Evolutionary conservation across 2,797 vertebrate genomes (phyloP).

Genomic region (Spondyliosoma cantharus): DNA sequence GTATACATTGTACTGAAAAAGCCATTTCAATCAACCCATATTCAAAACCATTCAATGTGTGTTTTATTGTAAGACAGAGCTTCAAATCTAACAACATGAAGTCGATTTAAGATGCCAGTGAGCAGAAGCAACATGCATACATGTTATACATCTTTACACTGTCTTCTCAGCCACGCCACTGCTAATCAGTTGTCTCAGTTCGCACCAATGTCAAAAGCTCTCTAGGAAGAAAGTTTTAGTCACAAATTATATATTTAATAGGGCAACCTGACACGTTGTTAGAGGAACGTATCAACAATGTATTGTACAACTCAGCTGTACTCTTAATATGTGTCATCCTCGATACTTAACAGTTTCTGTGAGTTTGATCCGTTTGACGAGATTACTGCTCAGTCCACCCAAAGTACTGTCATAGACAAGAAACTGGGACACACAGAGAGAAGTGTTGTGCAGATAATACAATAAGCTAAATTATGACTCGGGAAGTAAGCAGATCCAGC

Average conservation of each 20-base stretch:
- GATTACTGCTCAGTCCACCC: neutral
- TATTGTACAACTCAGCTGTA: neutral
- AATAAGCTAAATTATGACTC: constrained; percentile 21
- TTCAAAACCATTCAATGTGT: neutral
- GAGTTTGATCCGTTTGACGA: constrained; percentile 3
- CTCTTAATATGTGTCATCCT: constrained; percentile 2
- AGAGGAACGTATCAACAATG: neutral
- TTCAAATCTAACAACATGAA: neutral
- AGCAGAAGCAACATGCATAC: neutral
- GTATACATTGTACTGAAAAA: too few species aligned
- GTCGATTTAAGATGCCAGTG: neutral
- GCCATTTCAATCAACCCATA: too few species aligned
- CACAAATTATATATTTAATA: neutral
- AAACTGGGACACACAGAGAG: neutral
- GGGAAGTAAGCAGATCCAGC: constrained; percentile 42
- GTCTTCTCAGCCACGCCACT: too few species aligned
- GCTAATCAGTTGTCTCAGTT: neutral
- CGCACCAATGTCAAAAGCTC: neutral
- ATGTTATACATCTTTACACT: too few species aligned
- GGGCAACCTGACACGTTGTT: neutral
- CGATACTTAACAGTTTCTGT: neutral
- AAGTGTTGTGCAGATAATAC: constrained; percentile 20
- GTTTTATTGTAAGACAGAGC: neutral
- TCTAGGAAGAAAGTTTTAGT: neutral
- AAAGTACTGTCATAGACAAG: constrained; percentile 2